These are phyloP conservation scores for Protobothrops flavoviridis DNA, from an alignment of 2,113 vertebrate species.

Conservation along the genomic window DNA sequence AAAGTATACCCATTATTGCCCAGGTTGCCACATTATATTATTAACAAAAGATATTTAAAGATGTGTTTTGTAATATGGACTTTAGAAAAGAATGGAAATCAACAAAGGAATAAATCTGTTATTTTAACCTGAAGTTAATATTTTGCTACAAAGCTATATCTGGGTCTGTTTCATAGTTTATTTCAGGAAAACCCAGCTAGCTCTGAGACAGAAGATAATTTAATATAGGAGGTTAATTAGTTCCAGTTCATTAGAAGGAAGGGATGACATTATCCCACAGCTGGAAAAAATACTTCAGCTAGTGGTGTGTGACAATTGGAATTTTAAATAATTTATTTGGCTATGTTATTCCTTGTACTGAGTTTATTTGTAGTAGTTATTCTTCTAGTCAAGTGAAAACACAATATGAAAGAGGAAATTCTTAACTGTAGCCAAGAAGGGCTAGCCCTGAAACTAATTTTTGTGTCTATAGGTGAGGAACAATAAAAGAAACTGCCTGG, in stretches of 20 bases:
- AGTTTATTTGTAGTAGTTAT: not conserved
- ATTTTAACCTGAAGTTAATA: not conserved
- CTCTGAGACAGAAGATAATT: not conserved
- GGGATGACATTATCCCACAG: not conserved
- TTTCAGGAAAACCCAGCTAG: not conserved
- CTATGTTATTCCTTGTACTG: not conserved
- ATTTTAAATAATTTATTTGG: slow-evolving; percentile 15
- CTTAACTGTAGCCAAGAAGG: not conserved
- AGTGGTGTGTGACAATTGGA: not conserved
- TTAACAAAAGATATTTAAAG: not conserved
- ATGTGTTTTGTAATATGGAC: not conserved
- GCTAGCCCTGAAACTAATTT: not conserved
- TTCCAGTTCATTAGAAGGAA: slow-evolving; percentile 18
- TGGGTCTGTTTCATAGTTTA: not conserved
- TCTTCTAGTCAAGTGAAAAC: not conserved
- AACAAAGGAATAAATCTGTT: not conserved
- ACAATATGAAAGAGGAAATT: not conserved
- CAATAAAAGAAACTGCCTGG: not conserved
- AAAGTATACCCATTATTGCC: not conserved
- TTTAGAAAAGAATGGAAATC: not conserved
- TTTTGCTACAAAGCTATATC: not conserved
- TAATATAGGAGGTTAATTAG: not conserved
- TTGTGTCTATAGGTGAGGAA: not conserved
- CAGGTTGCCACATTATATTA: not conserved
- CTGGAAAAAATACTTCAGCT: not conserved